phyloP scores from a whole-genome alignment of 2,888 invertebrate genomes.

The Eretmocerus hayati region DNA sequence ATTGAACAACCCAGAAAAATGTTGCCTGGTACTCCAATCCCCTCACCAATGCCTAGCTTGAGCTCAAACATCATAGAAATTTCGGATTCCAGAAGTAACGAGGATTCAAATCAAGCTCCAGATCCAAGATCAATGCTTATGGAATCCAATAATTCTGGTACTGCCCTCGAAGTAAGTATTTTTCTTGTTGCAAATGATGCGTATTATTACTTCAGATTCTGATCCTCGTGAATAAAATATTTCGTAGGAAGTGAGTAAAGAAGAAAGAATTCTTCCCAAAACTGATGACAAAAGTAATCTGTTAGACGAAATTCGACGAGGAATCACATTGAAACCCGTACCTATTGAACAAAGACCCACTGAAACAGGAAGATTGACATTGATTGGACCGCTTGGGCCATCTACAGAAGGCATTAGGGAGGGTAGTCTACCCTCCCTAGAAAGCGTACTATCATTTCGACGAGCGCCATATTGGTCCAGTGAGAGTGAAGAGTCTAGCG shows the following conservation, averaged over 20 bases:
- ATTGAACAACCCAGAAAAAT: neutral
- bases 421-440: too few relatives aligned
- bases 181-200: too few relatives aligned
- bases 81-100: conserved; percentile 18
- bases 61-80: neutral
- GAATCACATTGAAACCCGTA: conserved; percentile 71
- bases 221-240: too few relatives aligned
- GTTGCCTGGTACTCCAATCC: conserved; percentile 33
- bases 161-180: conserved; percentile 64
- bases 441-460: too few relatives aligned
- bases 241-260: conserved; percentile 55
- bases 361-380: conserved; percentile 52
- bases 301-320: conserved; percentile 79
- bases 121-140: conserved; percentile 68
- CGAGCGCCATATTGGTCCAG: conserved; percentile 76
- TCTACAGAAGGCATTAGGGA: conserved; percentile 82
- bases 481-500: conserved; percentile 64
- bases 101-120: conserved; percentile 33
- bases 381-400: conserved; percentile 80
- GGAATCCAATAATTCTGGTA: conserved; percentile 78
- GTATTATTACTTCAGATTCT: too few relatives aligned
- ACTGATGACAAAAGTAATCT: conserved; percentile 63
- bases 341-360: conserved; percentile 38
- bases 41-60: conserved; percentile 41
- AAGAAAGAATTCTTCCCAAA: conserved; percentile 32